Evolutionary conservation across 1,140 invertebrate species (phyloP).

Genomic region (Aethina tumida): DNA sequence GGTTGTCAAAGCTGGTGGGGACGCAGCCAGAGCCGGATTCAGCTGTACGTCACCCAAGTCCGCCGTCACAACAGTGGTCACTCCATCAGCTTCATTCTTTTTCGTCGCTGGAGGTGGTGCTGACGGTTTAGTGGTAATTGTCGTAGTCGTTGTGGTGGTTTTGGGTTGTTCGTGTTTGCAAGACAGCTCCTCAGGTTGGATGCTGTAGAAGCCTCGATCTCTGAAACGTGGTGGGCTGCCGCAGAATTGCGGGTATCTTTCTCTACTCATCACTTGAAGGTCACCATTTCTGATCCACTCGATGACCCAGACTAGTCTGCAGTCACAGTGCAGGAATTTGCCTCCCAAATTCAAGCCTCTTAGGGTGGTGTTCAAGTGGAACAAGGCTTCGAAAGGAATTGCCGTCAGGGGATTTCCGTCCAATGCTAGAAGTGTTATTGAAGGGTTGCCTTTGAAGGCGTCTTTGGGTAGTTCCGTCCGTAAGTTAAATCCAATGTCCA

Average conservation of each 20-base stretch:
- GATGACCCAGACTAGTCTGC: conserved; percentile 76
- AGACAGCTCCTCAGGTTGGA: conserved; percentile 61
- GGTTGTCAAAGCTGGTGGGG: conserved; percentile 27
- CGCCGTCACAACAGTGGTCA: conserved; percentile 46
- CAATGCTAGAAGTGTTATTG: conserved; percentile 76
- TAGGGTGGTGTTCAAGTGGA: conserved; percentile 69
- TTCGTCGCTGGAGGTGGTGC: conserved; percentile 11
- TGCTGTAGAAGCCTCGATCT: conserved; percentile 75
- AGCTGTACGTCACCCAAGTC: conserved; percentile 39
- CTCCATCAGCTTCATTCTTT: conserved; percentile 20
- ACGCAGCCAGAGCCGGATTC: conserved; percentile 24
- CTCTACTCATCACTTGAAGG: conserved; percentile 83
- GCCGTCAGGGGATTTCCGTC: conserved; percentile 82
- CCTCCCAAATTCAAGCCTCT: conserved; percentile 80
- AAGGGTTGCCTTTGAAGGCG: conserved; percentile 70
- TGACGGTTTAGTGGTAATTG: conserved; percentile 17
- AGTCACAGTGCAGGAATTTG: conserved; percentile 80
- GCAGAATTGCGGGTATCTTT: conserved; percentile 88
- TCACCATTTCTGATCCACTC: conserved; percentile 82
- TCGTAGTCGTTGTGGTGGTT: conserved; percentile 20
- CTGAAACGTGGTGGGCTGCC: conserved; percentile 68
- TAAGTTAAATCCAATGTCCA: conserved; percentile 88
- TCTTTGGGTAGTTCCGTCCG: conserved; percentile 68
- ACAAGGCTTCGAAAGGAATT: conserved; percentile 67
- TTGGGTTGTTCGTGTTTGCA: conserved; percentile 36